phyloP scores from a whole-genome alignment of 2,797 vertebrate species.

The Gouania willdenowi region DNA sequence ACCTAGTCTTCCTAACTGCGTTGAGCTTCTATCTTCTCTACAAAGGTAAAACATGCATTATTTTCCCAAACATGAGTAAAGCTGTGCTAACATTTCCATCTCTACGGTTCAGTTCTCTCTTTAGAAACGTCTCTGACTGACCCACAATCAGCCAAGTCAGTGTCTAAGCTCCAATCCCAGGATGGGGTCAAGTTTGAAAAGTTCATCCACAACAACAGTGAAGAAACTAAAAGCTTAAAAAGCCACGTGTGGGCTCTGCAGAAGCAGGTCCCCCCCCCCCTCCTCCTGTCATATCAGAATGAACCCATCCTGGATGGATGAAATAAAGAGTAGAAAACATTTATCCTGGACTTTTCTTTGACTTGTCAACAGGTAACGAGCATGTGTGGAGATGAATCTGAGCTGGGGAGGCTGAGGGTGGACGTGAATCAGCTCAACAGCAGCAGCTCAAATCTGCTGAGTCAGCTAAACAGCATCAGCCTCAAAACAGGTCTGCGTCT shows the following conservation, averaged over 20 bases:
- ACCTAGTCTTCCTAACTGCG: constrained; percentile 71
- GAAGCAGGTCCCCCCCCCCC: constrained; percentile 30
- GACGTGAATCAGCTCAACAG: constrained; percentile 41
- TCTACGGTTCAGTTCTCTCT: constrained; percentile 30
- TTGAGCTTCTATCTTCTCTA: constrained; percentile 67
- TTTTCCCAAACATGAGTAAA: too few species aligned
- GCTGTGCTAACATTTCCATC: background rate
- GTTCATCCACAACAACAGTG: constrained; percentile 45
- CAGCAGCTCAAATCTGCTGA: constrained; percentile 34
- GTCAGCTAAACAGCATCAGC: constrained; percentile 55
- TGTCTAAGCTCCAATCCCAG: background rate
- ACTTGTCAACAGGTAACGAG: constrained; percentile 30
- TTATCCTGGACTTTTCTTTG: too few species aligned
- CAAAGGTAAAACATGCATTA: too few species aligned
- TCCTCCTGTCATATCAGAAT: too few species aligned
- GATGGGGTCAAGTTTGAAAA: constrained; percentile 1
- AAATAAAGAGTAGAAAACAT: too few species aligned
- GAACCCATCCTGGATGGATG: too few species aligned
- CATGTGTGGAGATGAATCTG: constrained; percentile 40
- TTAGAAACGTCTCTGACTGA: constrained; percentile 6
- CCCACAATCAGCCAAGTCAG: background rate
- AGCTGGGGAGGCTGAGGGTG: constrained; percentile 21
- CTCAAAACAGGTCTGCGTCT: constrained; percentile 48
- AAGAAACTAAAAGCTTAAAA: constrained; percentile 23
- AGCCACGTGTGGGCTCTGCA: constrained; percentile 26